Conservation (phyloP, 64 coral and sea anemone species). For the Actinia equina region DNA sequence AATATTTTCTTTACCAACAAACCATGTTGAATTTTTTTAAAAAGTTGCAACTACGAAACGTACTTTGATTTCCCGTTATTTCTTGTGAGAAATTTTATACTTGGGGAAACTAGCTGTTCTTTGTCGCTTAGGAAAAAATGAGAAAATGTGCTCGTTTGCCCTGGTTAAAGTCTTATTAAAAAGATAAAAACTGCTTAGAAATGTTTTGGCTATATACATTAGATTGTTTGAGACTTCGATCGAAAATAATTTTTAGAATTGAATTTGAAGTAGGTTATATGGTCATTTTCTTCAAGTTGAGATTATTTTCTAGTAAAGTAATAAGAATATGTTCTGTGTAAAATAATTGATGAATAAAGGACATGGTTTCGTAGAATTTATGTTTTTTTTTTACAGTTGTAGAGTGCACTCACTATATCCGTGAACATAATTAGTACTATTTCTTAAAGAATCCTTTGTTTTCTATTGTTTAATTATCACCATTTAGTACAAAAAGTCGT, state of each 20-base stretch:
- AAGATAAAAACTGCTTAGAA: background rate
- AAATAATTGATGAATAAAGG: background rate
- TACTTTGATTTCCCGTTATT: background rate
- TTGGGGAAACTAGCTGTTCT: background rate
- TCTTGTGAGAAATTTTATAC: background rate
- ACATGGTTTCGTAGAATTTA: background rate
- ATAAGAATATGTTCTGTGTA: background rate
- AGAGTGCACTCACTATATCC: no score
- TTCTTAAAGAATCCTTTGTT: no score
- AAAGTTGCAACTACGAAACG: background rate
- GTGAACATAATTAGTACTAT: no score
- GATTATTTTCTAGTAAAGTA: slow-evolving; percentile 14
- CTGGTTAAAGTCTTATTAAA: background rate
- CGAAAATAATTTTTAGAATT: background rate
- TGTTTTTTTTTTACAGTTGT: background rate
- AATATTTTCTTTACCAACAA: background rate
- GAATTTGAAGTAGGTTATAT: background rate
- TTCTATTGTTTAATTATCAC: no score
- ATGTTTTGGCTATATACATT: slow-evolving; percentile 1
- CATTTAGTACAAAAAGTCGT: no score
- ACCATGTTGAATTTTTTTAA: background rate
- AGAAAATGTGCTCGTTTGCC: background rate
- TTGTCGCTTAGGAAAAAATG: background rate
- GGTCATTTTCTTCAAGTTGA: background rate
- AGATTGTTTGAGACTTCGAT: background rate